Base-by-base conservation (phyloP, 2,888 invertebrate genomes). In the Drosophila longiperda region DNA sequence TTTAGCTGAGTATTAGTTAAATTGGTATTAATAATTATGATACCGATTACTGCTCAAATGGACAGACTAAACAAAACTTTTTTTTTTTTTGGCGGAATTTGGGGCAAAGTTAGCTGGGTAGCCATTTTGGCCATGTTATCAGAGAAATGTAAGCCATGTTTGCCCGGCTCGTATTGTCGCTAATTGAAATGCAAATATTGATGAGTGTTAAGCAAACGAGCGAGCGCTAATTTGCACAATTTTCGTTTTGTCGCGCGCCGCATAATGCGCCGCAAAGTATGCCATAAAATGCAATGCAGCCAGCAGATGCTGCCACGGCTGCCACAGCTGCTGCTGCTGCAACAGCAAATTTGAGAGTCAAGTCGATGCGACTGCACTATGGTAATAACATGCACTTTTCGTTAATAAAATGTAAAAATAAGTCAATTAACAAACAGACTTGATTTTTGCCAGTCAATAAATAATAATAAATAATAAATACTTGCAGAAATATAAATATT, bases 181-280 rank as follows among this genome's bases (percentile, higher is more conserved):
- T 89, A 88, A 90, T 88, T 90, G 87, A 87, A 81, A 75, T 84
- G 81, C 84, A 90, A 88, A 88, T 89, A 87, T 90, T 89, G 87
- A 83, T 77, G 76, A 90, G 80, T 82, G 75, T 87, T 81, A 81
- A 88, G 84, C 72, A 87, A 85, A 80, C 80, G 72, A 76, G 67
- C 67, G 42, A 74, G 69, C 71, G 81, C 83, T 87, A 89, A 87
- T 88, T 90, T 90, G 87, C 78, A 78, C 86, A 87, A 85, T 90
- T 84, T 78, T 82, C 83, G 80, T 80, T 89, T 79, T 76, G 76
- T 78, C 89, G 84, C 81, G 80, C 80, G 82, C 88, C 87, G 77
- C 87, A 85, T 87, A 89, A 85, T 83, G 82, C 84, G 87, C 87
- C 89, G 73, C 89, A 89, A 89, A 85, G 83, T 89, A 83, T 89